Conservation (phyloP, 2,888 invertebrate genomes). For the Conistra vaccinii region DNA sequence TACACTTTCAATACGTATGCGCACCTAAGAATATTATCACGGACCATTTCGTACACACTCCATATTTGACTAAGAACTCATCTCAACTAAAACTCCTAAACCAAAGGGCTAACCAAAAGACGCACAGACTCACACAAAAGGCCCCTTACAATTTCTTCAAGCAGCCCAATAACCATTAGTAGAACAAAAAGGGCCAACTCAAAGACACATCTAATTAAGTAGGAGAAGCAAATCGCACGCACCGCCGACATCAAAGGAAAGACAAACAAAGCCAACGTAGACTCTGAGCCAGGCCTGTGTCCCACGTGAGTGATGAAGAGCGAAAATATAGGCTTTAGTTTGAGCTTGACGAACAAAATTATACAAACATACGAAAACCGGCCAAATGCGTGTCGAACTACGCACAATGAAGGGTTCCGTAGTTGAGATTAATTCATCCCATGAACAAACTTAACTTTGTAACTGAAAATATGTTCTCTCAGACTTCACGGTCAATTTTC, state of each 20-base stretch:
- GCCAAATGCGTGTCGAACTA: too few relatives aligned
- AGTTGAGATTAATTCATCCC: too few relatives aligned
- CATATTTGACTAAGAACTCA: neutral
- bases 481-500: too few relatives aligned
- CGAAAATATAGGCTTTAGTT: conserved; percentile 10
- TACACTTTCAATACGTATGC: neutral
- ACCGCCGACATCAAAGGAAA: conserved; percentile 61
- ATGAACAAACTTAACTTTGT: too few relatives aligned
- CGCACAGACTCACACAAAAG: conserved; percentile 26
- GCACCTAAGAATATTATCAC: neutral
- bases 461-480: too few relatives aligned
- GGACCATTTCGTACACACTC: neutral
- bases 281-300: conserved; percentile 18
- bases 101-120: conserved; percentile 21
- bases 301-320: conserved; percentile 23
- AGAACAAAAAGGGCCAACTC: conserved; percentile 52
- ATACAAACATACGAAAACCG: too few relatives aligned
- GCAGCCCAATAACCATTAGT: conserved; percentile 59
- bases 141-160: conserved; percentile 43
- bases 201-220: conserved; percentile 66
- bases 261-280: conserved; percentile 50
- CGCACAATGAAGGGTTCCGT: too few relatives aligned
- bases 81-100: neutral
- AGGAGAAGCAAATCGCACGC: conserved; percentile 59
- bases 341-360: neutral